Evolutionary conservation across 92 coral and sea anemone species (phyloP), one percentile per base, ranked within the genome.

Genomic region (Phenganax stokvisi): DNA sequence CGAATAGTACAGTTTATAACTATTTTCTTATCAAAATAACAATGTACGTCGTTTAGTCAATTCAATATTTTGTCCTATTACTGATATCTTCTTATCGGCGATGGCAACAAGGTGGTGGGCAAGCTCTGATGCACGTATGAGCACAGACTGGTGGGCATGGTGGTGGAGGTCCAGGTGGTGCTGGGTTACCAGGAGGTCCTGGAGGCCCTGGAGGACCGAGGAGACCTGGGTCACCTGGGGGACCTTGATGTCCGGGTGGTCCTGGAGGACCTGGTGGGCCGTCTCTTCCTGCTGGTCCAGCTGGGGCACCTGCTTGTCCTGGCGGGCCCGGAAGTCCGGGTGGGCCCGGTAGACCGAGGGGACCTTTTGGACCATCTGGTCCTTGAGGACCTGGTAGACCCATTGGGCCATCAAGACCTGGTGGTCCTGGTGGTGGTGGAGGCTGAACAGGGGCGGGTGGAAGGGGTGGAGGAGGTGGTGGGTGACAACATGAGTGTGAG

Each of bases 221-320:
- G 64, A 97, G 89, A 81, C 99, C 99, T 89, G 89, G 86, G 72
- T 96, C 99, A 54, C 99, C 99, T 79, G 99, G 99, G 51, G 99
- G 99, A 81, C 99, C 99, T 96, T 92, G 99, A 88, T 96, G 97
- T 67, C 99, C 99, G 54, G 92, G 78, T 56, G 97, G 92, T 81
- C 99, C 99, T 54, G 99, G 99, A 20, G 99, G 99, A 80, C 99
- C 99, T 93, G 92, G 90, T 75, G 99, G 99, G 68, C 99, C 99
- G 66, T 96, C 99, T 87, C 99, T 92, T 90, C 99, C 99, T 30
- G 86, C 82, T 65, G 97, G 91, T 81, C 99, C 99, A 71, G 99
- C 96, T 62, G 99, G 99, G 56, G 99, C 96, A 78, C 99, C 99
- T 53, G 99, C 92, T 61, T 92, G 97, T 80, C 99, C 99, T 73